phyloP scores from a whole-genome alignment of 2,888 invertebrate genomes.

The Volucella bombylans region DNA sequence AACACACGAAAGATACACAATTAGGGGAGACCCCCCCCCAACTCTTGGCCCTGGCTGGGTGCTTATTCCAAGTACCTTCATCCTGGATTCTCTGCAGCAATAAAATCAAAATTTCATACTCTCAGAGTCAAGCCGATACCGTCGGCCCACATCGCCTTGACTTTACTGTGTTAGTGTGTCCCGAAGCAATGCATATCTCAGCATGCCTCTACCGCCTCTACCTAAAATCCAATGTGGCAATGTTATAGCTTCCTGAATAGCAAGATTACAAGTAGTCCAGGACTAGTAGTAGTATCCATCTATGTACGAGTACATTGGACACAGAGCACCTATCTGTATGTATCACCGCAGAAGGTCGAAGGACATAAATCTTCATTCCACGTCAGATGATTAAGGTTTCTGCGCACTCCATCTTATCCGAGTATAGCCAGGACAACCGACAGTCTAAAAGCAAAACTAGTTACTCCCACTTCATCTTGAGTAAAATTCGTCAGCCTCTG shows the following conservation, averaged over 20 bases:
- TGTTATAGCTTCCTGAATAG: conserved; percentile 51
- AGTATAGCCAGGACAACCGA: not conserved
- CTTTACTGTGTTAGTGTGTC: conserved; percentile 31
- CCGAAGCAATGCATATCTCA: conserved; percentile 59
- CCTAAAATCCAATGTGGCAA: conserved; percentile 59
- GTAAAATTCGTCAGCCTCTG: conserved; percentile 39
- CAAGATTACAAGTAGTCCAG: conserved; percentile 1
- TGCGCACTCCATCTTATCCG: conserved; percentile 30
- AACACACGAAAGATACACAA: conserved; percentile 69
- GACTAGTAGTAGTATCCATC: conserved; percentile 2
- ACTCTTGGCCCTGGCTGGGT: conserved; percentile 39
- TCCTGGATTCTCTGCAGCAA: conserved; percentile 58
- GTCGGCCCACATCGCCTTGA: conserved; percentile 3
- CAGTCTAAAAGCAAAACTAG: conserved; percentile 39
- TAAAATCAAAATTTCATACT: conserved; percentile 71
- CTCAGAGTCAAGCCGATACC: conserved; percentile 7
- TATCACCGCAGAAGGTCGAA: conserved; percentile 44
- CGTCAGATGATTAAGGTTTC: conserved; percentile 66
- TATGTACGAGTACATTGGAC: conserved; percentile 13
- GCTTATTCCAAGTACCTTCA: conserved; percentile 66
- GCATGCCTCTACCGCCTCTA: conserved; percentile 5
- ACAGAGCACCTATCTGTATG: conserved; percentile 20
- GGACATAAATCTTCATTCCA: conserved; percentile 72
- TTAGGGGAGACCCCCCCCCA: conserved; percentile 32
- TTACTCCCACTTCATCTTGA: conserved; percentile 25